Percentiles rank a stretch among this genome's conserved stretches.
These are phyloP conservation scores for Ellobius talpinus DNA, from an alignment of 2,113 vertebrate species.

Conservation along the genomic window DNA sequence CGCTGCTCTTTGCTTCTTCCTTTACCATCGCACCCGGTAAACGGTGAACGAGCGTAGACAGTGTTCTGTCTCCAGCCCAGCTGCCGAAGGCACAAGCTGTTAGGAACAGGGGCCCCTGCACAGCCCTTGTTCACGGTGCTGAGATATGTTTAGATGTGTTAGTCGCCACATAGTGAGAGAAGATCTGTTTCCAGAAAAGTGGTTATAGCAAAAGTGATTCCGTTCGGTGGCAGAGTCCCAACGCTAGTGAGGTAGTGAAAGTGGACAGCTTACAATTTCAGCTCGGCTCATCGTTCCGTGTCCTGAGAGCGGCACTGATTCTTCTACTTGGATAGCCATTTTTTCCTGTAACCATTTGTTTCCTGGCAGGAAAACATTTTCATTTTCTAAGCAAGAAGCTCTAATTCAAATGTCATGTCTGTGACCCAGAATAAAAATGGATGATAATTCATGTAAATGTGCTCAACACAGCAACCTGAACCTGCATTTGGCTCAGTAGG, in stretches of 20 bases:
- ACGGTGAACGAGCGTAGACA: not conserved
- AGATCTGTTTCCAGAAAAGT: not conserved
- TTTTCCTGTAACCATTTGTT: not conserved
- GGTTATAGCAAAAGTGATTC: not conserved
- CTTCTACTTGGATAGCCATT: not conserved
- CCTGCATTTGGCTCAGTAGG: not conserved
- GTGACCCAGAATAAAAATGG: not conserved
- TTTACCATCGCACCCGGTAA: conserved; percentile 78
- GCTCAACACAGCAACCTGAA: not conserved
- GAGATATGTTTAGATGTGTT: not conserved
- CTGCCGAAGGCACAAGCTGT: not conserved
- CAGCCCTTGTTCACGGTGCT: not conserved
- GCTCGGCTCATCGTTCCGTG: not conserved
- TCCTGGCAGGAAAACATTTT: not conserved
- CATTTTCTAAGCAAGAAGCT: not conserved
- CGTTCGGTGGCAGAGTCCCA: not conserved
- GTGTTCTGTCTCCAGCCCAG: not conserved
- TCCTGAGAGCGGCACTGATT: not conserved
- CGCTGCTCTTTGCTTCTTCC: conserved; percentile 87
- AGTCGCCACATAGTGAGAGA: not conserved
- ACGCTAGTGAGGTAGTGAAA: not conserved
- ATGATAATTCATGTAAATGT: conserved; percentile 2
- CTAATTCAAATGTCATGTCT: not conserved
- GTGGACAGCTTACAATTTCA: not conserved
- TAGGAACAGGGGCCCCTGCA: not conserved